Conservation (phyloP, 2,888 invertebrate species). For the Ophion slaviceki region DNA sequence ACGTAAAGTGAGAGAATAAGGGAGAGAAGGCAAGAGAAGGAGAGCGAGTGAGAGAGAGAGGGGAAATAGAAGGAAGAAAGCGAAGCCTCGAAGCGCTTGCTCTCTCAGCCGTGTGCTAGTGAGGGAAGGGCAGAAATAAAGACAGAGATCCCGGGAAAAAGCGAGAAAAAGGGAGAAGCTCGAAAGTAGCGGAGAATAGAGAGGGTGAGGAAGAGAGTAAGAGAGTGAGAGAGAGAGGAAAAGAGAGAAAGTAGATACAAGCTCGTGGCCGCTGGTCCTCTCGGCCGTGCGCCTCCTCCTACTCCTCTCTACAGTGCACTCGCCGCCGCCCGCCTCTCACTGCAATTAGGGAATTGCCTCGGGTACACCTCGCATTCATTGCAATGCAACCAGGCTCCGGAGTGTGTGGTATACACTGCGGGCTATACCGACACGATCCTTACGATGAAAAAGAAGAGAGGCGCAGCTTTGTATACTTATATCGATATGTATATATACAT, state of each 20-base stretch:
- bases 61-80: constrained; percentile 10
- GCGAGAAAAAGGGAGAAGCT: not conserved
- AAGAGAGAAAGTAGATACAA: constrained; percentile 50
- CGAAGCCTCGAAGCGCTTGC: constrained; percentile 27
- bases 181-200: not conserved
- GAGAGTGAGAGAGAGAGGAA: constrained; percentile 24
- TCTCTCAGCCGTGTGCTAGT: constrained; percentile 7
- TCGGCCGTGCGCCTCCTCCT: constrained; percentile 73
- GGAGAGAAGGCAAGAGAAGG: not conserved
- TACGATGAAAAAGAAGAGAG: constrained; percentile 50
- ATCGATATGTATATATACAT: not conserved
- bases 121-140: not conserved
- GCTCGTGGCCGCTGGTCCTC: constrained; percentile 64
- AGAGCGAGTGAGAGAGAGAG: constrained; percentile 22
- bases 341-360: constrained; percentile 79
- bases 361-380: constrained; percentile 77
- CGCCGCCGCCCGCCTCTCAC: constrained; percentile 68
- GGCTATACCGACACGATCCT: constrained; percentile 59
- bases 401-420: constrained; percentile 46
- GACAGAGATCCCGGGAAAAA: not conserved
- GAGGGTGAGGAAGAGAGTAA: not conserved
- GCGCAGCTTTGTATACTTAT: constrained; percentile 26
- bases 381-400: constrained; percentile 73
- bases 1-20: constrained; percentile 34
- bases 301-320: constrained; percentile 73